Base-by-base conservation (phyloP, 2,797 vertebrate species). In the Melanotaenia maccullochi region DNA sequence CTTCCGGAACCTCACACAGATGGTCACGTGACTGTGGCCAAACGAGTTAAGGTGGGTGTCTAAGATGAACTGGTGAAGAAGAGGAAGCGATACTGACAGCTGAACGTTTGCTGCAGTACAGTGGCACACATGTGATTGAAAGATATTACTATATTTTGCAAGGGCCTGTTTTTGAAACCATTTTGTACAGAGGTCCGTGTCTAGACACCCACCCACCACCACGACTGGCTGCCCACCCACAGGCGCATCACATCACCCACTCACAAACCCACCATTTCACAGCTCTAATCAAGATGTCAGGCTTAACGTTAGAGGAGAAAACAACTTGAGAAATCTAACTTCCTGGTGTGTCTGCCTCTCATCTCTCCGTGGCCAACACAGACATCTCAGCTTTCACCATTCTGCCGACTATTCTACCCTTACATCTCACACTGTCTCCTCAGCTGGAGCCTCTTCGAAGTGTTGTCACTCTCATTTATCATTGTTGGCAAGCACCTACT, bases 351-450 rank as follows among this genome's bases (percentile, higher is more conserved):
- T 63, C 82, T 71, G 51, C 65, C 61, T 78, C 54, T 47, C 49
- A 42, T 75, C 70, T 79, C 54, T 81, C 67, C 71, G 49, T 1
- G 42, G 59, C 64, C 67, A 79, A 65, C 69, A 65, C 87, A 85
- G 86, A 85, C 86, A 74, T 83, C 85, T 92, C 85, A 79, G 76
- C 85, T 91, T 90, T 89, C 88, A 86, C 12, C 22, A 5, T 68
- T 75, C 70, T 36, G 35, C 68, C 55, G 55, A 57, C 87, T 87
- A 85, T 87, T 89, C 88, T 87, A 75, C 86, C 88, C 89, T 89
- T 91, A 88, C 87, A 71, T 70, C 79, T 83, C 76, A 74, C 81
- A 59, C 78, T 8, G 68, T 60, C 74, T 82, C 72, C 38, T 36
- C 73, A 60, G 71, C 72, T 60, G 3, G 32, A 63, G 75, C 69